Evolutionary conservation across 2,113 vertebrate species (phyloP).

Genomic region (Octodon degus): DNA sequence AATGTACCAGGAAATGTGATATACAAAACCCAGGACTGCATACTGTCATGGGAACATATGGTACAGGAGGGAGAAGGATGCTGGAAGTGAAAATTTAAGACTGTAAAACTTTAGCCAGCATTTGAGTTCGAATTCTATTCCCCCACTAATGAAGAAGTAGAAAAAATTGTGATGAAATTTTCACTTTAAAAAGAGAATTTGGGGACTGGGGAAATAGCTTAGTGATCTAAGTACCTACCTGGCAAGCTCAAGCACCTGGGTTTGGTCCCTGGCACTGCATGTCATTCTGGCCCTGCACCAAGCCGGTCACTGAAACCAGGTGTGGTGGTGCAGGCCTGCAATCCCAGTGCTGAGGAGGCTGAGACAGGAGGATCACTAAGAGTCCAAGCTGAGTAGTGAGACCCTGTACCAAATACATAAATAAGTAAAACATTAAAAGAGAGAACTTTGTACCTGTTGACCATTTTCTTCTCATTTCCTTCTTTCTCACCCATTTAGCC

Average conservation of each 20-base stretch:
- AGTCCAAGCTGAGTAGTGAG: no score
- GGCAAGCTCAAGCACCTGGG: no score
- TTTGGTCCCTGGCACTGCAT: no score
- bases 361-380: no score
- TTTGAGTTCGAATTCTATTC: not conserved
- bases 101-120: not conserved
- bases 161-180: not conserved
- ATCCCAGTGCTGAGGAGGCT: no score
- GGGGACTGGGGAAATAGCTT: no score
- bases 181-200: conserved; percentile 14
- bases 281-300: no score
- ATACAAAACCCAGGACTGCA: not conserved
- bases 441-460: not conserved
- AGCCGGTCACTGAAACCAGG: no score
- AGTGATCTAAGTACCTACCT: no score
- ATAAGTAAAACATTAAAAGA: not conserved
- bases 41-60: not conserved
- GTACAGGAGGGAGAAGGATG: not conserved
- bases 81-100: not conserved
- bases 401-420: no score
- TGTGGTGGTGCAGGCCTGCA: no score
- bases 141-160: not conserved
- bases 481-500: not conserved
- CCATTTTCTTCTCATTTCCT: not conserved
- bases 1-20: not conserved